Evolutionary conservation across 2,888 invertebrate genomes (phyloP).

Genomic region (Resseliella maxima): DNA sequence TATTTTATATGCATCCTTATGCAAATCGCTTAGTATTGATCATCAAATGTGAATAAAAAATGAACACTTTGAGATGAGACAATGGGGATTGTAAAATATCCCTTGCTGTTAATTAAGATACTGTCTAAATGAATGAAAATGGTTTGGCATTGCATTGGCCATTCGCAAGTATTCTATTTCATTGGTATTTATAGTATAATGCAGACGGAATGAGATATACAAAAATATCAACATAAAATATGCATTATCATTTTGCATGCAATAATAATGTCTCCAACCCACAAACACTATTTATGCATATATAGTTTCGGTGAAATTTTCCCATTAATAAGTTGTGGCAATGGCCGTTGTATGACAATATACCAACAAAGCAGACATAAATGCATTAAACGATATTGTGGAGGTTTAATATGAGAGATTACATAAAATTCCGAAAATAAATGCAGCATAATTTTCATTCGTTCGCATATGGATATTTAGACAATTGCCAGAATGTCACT

Average conservation of each 20-base stretch:
- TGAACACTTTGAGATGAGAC: background rate
- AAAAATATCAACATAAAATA: conserved; percentile 41
- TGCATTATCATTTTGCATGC: conserved; percentile 27
- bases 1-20: background rate
- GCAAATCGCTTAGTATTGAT: no score
- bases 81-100: background rate
- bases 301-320: conserved; percentile 32
- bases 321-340: background rate
- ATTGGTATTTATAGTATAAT: no score
- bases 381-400: conserved; percentile 6
- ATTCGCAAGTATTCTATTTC: no score
- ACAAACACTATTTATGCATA: background rate
- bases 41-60: background rate
- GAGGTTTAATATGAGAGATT: conserved; percentile 28
- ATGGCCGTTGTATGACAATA: conserved; percentile 1
- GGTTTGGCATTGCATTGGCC: no score
- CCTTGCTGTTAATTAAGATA: conserved; percentile 35
- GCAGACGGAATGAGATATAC: background rate
- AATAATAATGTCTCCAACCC: conserved; percentile 17
- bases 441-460: background rate
- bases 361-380: background rate
- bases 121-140: background rate
- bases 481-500: background rate
- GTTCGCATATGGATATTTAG: background rate
- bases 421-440: conserved; percentile 27